Percentiles rank a stretch among this genome's conserved stretches.
Conservation (phyloP, 1,140 invertebrate species). For the Bombus balteatus region DNA sequence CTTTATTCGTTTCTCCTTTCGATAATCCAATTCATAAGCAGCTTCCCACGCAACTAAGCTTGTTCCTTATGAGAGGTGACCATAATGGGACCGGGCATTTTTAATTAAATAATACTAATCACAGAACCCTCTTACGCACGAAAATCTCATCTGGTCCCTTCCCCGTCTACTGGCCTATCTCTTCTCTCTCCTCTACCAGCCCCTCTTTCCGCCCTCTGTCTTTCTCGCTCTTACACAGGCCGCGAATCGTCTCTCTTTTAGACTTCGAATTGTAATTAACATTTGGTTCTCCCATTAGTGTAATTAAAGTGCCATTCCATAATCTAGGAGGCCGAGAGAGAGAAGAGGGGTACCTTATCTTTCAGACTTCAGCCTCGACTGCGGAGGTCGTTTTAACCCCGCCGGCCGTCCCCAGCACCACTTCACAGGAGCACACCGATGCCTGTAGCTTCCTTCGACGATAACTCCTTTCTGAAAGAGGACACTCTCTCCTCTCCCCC, state of each 20-base stretch:
- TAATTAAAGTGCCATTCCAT: slow-evolving; percentile 88
- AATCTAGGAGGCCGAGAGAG: slow-evolving; percentile 81
- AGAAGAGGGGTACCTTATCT: slow-evolving; percentile 81
- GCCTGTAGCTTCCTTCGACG: slow-evolving; percentile 75
- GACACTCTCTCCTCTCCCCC: background rate
- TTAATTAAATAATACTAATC: slow-evolving; percentile 84
- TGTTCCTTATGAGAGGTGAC: slow-evolving; percentile 48
- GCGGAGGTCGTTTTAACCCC: slow-evolving; percentile 76
- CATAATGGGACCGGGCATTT: slow-evolving; percentile 76
- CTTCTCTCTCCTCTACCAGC: slow-evolving; percentile 39
- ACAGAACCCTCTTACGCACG: slow-evolving; percentile 74
- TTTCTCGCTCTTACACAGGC: slow-evolving; percentile 69
- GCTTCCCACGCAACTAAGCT: slow-evolving; percentile 12
- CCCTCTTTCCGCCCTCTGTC: slow-evolving; percentile 73
- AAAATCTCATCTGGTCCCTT: slow-evolving; percentile 80
- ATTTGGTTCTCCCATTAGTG: slow-evolving; percentile 88
- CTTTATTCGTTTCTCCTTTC: background rate
- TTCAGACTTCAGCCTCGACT: slow-evolving; percentile 80
- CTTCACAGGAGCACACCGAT: slow-evolving; percentile 66
- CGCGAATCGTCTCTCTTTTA: slow-evolving; percentile 84
- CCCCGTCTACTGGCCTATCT: slow-evolving; percentile 45
- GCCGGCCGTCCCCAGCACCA: slow-evolving; percentile 66
- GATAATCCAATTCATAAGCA: slow-evolving; percentile 47
- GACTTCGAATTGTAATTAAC: slow-evolving; percentile 89
- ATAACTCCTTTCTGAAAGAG: slow-evolving; percentile 78